These are phyloP conservation scores for Artemia sinica DNA, from an alignment of 2,888 invertebrate genomes.

Conservation along the genomic window DNA sequence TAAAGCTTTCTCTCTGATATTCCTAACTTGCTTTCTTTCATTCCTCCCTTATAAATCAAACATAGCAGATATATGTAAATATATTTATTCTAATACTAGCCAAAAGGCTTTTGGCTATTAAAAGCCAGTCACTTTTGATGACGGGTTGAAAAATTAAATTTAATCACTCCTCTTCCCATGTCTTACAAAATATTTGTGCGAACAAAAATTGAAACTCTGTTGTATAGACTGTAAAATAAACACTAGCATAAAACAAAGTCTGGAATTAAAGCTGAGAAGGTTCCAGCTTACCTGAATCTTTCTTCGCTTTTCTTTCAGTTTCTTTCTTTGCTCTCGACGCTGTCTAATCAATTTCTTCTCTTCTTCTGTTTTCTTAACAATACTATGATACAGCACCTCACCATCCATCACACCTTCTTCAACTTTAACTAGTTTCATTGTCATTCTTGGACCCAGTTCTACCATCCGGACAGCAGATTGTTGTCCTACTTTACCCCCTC, in stretches of 20 bases:
- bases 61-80: too few relatives aligned
- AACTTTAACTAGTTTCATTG: constrained; percentile 66
- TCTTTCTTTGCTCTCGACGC: constrained; percentile 53
- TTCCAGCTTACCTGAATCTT: constrained; percentile 32
- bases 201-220: too few relatives aligned
- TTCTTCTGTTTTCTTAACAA: constrained; percentile 64
- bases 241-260: background rate
- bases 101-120: too few relatives aligned
- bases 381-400: constrained; percentile 76
- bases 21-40: too few relatives aligned
- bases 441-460: constrained; percentile 79
- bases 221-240: too few relatives aligned
- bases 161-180: too few relatives aligned
- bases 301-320: constrained; percentile 57
- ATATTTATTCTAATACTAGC: too few relatives aligned
- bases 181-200: too few relatives aligned
- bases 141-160: too few relatives aligned
- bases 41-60: too few relatives aligned
- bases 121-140: too few relatives aligned
- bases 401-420: constrained; percentile 84
- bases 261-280: background rate
- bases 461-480: constrained; percentile 61
- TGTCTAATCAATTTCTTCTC: constrained; percentile 53
- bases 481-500: constrained; percentile 54
- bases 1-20: too few relatives aligned